Evolutionary conservation across 2,888 invertebrate species (phyloP), one percentile per base, ranked within the genome.

Genomic region (Monochamus alternatus): DNA sequence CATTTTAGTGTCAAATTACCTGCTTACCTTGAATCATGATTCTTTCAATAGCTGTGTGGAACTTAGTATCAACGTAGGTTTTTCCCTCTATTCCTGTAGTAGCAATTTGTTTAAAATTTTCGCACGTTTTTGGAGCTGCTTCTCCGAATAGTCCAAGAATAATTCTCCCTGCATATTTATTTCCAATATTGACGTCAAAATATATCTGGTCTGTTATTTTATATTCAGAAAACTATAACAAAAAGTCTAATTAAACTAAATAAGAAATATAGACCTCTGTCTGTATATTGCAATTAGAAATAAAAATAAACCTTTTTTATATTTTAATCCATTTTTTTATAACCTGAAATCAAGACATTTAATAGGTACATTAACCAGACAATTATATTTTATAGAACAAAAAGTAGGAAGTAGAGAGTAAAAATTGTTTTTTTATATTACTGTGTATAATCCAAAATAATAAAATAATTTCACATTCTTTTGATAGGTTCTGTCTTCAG

Each of bases 101-200:
- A 32, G 96, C 95, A 47, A 98, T 91, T n/a, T 94, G 92, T 80
- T 94, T 91, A 86, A 98, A 98, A 88, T 98, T 98, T 83, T 94
- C 92, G 0, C 95, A 96, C 0, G 98, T 95, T 87, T 93, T 95
- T 2, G 98, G 98, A 0, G 94, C 95, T 68, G 93, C 89, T 78
- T 97, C 94, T 0, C 97, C 97, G 90, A 97, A 97, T n/a, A 98
- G 90, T 0, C 97, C 98, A 80, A 98, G 93, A 0, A 95, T 93
- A 73, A 98, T 94, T 78, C 94, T 91, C 0, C 97, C 98, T 12
- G 93, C 88, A 10, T 91, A 90, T 87, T 94, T 91, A 72, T 93
- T 94, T 80, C 93, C 95, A 82, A 93, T 93, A 85, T 92, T 91
- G 8, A 98, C 91, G 86, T 97, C 96, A 80, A 98, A 92, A 87